Percentiles rank a stretch among this genome's conserved stretches.
Conservation (phyloP, 2,113 vertebrate genomes). For the Tautogolabrus adspersus region DNA sequence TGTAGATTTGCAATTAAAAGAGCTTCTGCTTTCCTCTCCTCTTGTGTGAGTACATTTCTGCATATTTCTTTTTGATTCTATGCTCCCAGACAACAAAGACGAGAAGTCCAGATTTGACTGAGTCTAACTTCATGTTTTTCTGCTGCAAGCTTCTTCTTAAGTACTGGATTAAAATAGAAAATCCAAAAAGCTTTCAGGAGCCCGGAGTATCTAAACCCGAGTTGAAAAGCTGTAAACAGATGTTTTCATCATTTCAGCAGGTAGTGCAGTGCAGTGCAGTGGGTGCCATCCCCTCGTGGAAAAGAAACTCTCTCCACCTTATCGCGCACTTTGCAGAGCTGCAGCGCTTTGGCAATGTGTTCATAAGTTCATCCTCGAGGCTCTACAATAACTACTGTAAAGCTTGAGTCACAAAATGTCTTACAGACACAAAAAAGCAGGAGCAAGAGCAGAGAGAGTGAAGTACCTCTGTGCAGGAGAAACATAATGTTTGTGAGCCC, state of each 20-base stretch:
- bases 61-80: constrained; percentile 1
- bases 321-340: constrained; percentile 22
- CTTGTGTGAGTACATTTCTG: not conserved
- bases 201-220: constrained; percentile 1
- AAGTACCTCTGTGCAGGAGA: constrained; percentile 23
- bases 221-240: constrained; percentile 17
- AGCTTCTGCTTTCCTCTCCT: constrained; percentile 1
- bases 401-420: constrained; percentile 36
- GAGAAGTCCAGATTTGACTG: constrained; percentile 6
- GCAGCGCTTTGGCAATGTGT: constrained; percentile 24
- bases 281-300: constrained; percentile 23
- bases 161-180: not conserved
- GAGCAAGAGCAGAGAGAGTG: constrained; percentile 17
- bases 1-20: constrained; percentile 14
- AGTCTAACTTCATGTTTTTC: constrained; percentile 14
- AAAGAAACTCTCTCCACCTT: constrained; percentile 33
- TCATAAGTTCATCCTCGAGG: constrained; percentile 45
- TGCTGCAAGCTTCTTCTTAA: constrained; percentile 6
- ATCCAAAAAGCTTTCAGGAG: constrained; percentile 35
- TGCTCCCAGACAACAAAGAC: constrained; percentile 22
- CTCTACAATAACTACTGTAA: constrained; percentile 29
- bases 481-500: constrained; percentile 6
- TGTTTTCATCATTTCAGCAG: constrained; percentile 28
- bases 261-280: constrained; percentile 2
- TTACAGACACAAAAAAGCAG: constrained; percentile 34